Evolutionary conservation across 2,888 invertebrate species (phyloP), one percentile per base, ranked within the genome.

Genomic region (Alsophila aescularia): DNA sequence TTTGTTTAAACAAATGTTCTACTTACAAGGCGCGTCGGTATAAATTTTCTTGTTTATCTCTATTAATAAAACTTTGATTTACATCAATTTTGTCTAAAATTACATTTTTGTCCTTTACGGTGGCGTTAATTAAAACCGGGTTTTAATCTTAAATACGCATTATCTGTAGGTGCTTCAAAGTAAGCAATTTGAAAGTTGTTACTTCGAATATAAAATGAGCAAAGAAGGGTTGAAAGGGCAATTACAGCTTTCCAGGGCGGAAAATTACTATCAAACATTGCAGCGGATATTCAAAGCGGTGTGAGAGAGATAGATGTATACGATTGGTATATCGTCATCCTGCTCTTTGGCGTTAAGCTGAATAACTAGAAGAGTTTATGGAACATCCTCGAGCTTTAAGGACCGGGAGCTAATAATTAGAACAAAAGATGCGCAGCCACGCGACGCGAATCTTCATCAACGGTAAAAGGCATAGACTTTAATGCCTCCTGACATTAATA

Each of bases 361-460:
- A 73, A 72, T 70, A 69, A 75, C 75, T 79, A 73, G 67, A 75
- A 75, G 75, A 76, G 75, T 75, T 76, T 73, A 78, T 71, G 70
- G 70, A 69, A 71, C 71, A 72, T 77, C 73, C 73, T 68, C 66
- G 66, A 76, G 83, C 78, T 79, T 83, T 80, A 79, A 75, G 72
- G 78, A 74, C 75, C 73, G 80, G 77, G 76, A 77, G 81, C 77
- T 85, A 81, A 85, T 90, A 90, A 90, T 90, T 88, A 89, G 87
- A 81, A 77, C 76, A 79, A 78, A 83, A 85, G 87, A 90, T 90
- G 90, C 90, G 83, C 81, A 79, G 81, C 82, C 90, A 90, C 87
- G 89, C 82, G 80, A 77, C 82, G 77, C 70, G 68, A 71, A 77
- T 76, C 76, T 75, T 79, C 79, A 80, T 79, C 73, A 75, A 64